Conservation (phyloP, 53 echinoderm and acorn worm species). For the Arbacia lixula region DNA sequence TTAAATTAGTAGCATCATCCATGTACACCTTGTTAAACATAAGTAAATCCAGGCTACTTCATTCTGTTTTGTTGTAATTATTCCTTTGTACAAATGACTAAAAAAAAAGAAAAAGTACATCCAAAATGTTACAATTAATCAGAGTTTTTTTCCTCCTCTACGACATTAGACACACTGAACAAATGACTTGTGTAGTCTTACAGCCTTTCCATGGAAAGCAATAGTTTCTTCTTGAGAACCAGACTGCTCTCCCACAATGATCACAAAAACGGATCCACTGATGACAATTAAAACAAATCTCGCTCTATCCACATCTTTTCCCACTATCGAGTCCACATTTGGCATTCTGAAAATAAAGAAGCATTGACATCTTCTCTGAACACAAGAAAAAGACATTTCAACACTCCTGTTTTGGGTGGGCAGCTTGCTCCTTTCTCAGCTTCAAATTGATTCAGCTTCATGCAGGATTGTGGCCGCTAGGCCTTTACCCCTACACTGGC, state of each 20-base stretch:
- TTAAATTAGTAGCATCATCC: conserved; percentile 14
- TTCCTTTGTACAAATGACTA: conserved; percentile 57
- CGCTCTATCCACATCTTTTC: not conserved
- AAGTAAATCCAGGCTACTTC: conserved; percentile 23
- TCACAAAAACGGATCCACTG: conserved; percentile 8
- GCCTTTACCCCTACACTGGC: no score
- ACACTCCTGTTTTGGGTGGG: no score
- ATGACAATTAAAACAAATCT: conserved; percentile 25
- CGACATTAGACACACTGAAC: conserved; percentile 16
- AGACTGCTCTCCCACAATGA: conserved; percentile 20
- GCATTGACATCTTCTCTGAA: no score
- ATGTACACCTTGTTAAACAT: conserved; percentile 40
- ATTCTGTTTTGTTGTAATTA: conserved; percentile 34
- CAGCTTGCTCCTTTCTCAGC: no score
- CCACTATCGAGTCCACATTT: no score
- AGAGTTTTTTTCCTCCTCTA: conserved; percentile 12
- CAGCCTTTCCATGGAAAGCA: conserved; percentile 18
- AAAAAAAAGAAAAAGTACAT: conserved; percentile 47
- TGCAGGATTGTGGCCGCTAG: no score
- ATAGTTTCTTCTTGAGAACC: not conserved
- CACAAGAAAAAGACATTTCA: no score
- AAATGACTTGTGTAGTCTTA: not conserved
- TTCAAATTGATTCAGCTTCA: no score
- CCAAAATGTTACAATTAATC: conserved; percentile 32
- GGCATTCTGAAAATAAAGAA: no score